A percentile compares a stretch with the other conserved stretches of the same genome.
phyloP scores from a whole-genome alignment of 64 coral and sea anemone species.

The Acropora yongei region DNA sequence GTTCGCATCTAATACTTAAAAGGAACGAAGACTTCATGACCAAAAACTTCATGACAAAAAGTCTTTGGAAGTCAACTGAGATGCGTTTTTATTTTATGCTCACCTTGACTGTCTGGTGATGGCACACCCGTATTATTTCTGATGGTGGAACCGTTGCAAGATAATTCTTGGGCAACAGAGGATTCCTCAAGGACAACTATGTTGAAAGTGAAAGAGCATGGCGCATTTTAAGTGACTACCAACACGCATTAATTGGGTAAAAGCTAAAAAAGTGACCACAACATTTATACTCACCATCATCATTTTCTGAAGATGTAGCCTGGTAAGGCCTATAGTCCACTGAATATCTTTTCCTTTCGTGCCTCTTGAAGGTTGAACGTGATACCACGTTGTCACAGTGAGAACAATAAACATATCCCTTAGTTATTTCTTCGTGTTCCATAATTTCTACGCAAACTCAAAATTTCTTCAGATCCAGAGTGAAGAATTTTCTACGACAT shows the following conservation, averaged over 20 bases:
- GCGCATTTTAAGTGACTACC: slow-evolving; percentile 13
- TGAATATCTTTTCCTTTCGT: slow-evolving; percentile 33
- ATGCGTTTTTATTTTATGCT: slow-evolving; percentile 22
- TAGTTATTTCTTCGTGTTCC: slow-evolving; percentile 6
- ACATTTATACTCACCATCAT: not conserved
- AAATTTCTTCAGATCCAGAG: slow-evolving; percentile 17
- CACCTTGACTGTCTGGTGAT: slow-evolving; percentile 16
- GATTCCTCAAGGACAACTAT: slow-evolving; percentile 26
- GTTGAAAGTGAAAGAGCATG: not conserved
- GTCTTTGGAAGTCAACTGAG: not conserved
- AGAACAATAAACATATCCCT: slow-evolving; percentile 24
- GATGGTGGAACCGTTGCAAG: slow-evolving; percentile 11
- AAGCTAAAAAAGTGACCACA: slow-evolving; percentile 3
- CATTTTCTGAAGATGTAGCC: not conserved
- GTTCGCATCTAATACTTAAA: not conserved
- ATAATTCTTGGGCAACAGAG: slow-evolving; percentile 30
- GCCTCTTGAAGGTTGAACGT: slow-evolving; percentile 23
- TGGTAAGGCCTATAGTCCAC: not conserved
- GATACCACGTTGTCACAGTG: slow-evolving; percentile 23
- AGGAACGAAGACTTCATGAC: slow-evolving; percentile 9
- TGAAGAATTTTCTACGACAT: slow-evolving; percentile 9
- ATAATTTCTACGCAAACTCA: slow-evolving; percentile 26
- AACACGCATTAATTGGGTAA: slow-evolving; percentile 6
- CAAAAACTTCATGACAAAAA: slow-evolving; percentile 9
- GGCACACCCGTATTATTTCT: slow-evolving; percentile 2